Conservation (phyloP, 2,113 vertebrate species). For the Stomatorhinus ivindoensis region DNA sequence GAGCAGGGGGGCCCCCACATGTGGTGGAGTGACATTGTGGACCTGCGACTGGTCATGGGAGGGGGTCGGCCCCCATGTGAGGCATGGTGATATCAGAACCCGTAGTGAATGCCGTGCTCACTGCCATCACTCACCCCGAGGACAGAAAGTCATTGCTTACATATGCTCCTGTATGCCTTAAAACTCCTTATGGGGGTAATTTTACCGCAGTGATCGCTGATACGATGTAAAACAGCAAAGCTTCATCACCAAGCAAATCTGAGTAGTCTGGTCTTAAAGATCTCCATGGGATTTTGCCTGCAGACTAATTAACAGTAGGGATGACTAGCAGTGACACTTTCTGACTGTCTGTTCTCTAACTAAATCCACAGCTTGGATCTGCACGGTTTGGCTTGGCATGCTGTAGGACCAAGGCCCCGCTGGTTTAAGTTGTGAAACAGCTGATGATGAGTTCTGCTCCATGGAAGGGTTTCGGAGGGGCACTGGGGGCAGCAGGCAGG, state of each 20-base stretch:
- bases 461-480: neutral
- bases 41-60: neutral
- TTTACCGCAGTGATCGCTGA: neutral
- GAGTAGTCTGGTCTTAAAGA: neutral
- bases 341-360: neutral
- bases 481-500: neutral
- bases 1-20: neutral
- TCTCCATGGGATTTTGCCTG: neutral
- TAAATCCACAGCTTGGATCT: neutral
- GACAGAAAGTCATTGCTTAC: neutral
- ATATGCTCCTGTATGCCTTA: neutral
- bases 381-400: neutral
- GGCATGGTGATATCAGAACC: neutral
- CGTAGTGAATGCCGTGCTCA: neutral
- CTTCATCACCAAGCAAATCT: neutral
- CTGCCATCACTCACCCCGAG: neutral
- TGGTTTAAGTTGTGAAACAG: conserved; percentile 29
- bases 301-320: neutral
- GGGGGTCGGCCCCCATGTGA: neutral
- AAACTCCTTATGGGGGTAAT: neutral
- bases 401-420: conserved; percentile 14
- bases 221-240: neutral
- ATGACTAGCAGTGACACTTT: neutral
- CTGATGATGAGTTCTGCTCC: neutral
- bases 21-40: neutral